Evolutionary conservation across 1,140 invertebrate species (phyloP).

Genomic region (Octopus sinensis): DNA sequence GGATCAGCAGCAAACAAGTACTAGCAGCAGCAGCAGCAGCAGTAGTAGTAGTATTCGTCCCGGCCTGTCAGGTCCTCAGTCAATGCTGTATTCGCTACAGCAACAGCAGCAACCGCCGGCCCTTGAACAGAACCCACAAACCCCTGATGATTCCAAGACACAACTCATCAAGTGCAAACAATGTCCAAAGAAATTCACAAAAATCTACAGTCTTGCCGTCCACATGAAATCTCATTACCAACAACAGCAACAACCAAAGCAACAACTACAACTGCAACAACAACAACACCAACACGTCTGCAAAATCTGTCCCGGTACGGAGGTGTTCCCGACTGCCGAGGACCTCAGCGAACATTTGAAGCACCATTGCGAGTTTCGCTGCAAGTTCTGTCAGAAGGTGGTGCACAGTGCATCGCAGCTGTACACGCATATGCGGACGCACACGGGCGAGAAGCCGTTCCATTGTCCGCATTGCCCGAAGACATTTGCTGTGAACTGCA

Average conservation of each 20-base stretch:
- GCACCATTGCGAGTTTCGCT: not conserved
- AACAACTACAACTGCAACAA: not conserved
- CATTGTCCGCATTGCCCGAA: conserved; percentile 15
- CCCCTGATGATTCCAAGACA: not conserved
- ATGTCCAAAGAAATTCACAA: not conserved
- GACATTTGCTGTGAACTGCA: conserved; percentile 14
- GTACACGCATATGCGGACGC: conserved; percentile 69
- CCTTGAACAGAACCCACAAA: too few relatives aligned
- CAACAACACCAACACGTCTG: not conserved
- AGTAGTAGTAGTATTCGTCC: too few relatives aligned
- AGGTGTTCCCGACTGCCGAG: not conserved
- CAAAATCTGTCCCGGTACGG: not conserved
- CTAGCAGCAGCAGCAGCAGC: too few relatives aligned
- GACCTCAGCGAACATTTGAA: not conserved
- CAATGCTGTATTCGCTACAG: too few relatives aligned
- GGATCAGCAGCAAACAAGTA: too few relatives aligned
- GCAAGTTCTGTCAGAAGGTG: not conserved
- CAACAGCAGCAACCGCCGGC: too few relatives aligned
- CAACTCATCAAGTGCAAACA: conserved; percentile 2
- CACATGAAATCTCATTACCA: not conserved
- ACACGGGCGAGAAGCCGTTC: conserved; percentile 79
- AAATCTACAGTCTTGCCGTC: not conserved
- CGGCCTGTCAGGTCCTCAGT: too few relatives aligned
- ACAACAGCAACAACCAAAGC: not conserved
- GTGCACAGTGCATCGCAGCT: not conserved